These are phyloP conservation scores for Patella ulyssiponensis DNA, from an alignment of 2,888 invertebrate genomes.

Conservation along the genomic window DNA sequence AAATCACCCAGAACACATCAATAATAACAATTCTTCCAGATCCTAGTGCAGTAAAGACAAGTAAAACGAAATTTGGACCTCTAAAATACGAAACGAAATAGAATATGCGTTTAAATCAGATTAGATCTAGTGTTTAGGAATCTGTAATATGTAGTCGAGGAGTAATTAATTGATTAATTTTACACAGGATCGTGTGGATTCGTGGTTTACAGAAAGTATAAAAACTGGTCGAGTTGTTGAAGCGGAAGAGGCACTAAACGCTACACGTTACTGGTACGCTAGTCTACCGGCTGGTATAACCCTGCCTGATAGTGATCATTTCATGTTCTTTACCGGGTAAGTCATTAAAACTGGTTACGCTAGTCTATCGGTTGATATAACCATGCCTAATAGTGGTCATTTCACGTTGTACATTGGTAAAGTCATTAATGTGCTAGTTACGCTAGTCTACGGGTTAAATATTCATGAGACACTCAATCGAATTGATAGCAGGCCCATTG, in stretches of 20 bases:
- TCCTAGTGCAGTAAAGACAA: too few species aligned
- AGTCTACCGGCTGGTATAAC: not conserved
- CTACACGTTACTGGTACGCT: not conserved
- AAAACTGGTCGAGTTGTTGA: not conserved
- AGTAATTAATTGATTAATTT: too few species aligned
- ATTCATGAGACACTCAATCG: too few species aligned
- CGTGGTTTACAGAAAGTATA: not conserved
- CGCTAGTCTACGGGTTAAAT: too few species aligned
- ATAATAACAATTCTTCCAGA: too few species aligned
- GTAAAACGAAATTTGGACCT: too few species aligned
- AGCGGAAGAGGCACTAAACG: not conserved
- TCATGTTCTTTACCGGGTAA: slow-evolving; percentile 3
- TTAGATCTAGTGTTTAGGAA: too few species aligned
- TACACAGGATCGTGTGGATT: not conserved
- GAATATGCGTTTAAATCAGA: too few species aligned
- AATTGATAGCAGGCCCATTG: too few species aligned
- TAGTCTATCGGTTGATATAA: not conserved
- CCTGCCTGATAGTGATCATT: not conserved
- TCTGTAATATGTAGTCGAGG: too few species aligned
- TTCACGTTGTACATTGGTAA: not conserved
- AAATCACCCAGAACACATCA: too few species aligned
- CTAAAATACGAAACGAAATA: too few species aligned
- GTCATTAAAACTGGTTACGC: not conserved
- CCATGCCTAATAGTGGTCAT: not conserved
- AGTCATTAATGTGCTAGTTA: not conserved